Percentiles rank a stretch among this genome's conserved stretches.
phyloP scores from a whole-genome alignment of 2,797 vertebrate species.

The Sternotherus odoratus region DNA sequence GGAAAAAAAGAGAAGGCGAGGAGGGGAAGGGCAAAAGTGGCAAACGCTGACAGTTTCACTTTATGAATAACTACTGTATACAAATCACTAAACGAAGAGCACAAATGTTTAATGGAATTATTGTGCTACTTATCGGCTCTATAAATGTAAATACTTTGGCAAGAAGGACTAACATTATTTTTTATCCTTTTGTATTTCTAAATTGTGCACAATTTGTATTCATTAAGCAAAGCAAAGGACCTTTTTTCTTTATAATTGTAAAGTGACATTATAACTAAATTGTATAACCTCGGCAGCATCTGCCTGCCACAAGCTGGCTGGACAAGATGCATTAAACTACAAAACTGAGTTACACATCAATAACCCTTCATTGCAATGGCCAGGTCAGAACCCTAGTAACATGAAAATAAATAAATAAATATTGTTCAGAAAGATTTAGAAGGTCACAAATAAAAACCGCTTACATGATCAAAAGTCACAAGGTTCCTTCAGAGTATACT shows the following conservation, averaged over 20 bases:
- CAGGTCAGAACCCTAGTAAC: conserved; percentile 70
- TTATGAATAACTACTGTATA: conserved; percentile 80
- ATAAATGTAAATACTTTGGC: conserved; percentile 80
- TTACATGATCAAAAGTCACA: conserved; percentile 49
- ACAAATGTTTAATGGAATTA: conserved; percentile 78
- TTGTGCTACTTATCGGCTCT: conserved; percentile 75
- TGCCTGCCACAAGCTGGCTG: conserved; percentile 75
- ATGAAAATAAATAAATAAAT: not conserved
- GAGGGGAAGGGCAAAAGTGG: conserved; percentile 66
- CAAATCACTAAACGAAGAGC: conserved; percentile 77
- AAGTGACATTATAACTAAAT: conserved; percentile 84
- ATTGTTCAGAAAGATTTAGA: conserved; percentile 64
- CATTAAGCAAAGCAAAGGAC: conserved; percentile 79
- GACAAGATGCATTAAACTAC: conserved; percentile 78
- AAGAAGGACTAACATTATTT: conserved; percentile 81
- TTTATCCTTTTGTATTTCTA: conserved; percentile 81
- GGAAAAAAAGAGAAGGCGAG: conserved; percentile 48
- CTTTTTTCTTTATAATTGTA: conserved; percentile 80
- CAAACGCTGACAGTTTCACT: conserved; percentile 78
- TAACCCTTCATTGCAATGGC: conserved; percentile 67
- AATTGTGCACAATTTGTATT: conserved; percentile 78
- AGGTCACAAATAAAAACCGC: conserved; percentile 57
- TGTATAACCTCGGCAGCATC: conserved; percentile 77
- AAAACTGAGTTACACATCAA: conserved; percentile 73
- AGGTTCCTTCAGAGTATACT: conserved; percentile 25